Base-by-base conservation (phyloP, 35 echinoderm and acorn worm species). In the Lytechinus pictus region DNA sequence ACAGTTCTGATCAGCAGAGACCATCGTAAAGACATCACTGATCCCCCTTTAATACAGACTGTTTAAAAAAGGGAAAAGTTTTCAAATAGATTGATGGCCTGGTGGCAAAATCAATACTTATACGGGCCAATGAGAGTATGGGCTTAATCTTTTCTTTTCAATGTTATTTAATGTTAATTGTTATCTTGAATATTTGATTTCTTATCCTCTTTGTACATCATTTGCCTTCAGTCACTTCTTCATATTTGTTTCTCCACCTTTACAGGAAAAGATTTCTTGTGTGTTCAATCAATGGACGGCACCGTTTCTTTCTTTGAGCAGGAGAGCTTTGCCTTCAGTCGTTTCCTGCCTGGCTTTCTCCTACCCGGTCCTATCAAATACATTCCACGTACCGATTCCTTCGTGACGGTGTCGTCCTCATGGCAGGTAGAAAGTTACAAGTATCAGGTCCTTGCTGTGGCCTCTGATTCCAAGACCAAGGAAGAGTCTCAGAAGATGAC, bases 231-330 rank as follows among this genome's bases (percentile, higher is more conserved):
- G 13, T 0, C 9, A 58, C 5, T 44, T 58, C 56, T 58, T 13
- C 33, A 44, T 58, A 13, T 90, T 12, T 52, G 9, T 90, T 10
- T 90, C 52, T 52, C 19, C 13, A 13, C n/a, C 54, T 72, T 71
- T 86, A 28, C 95, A 99, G 97, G 98, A 2, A 99, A 99, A 94
- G 98, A 99, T 95, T 99, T 99, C 72, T 27, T 99, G 24, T 98
- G 98, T 96, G 96, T 99, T 52, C 98, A 99, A 89, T 98, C 97
- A 9, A 97, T 99, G 95, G 98, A 99, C 57, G 98, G 98, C 27
- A 96, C 97, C 7, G 98, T 99, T 87, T 99, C 98, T 11, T 97
- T 99, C 91, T 99, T 99, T 95, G 98, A 99, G 92, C 98, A 99
- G 61, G 98, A 99, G 93, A 99, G 96, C 52, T 99, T 99, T 95